A percentile compares a stretch with the other conserved stretches of the same genome.
phyloP scores from a whole-genome alignment of 2,113 vertebrate genomes.

The Lophochroa leadbeateri region DNA sequence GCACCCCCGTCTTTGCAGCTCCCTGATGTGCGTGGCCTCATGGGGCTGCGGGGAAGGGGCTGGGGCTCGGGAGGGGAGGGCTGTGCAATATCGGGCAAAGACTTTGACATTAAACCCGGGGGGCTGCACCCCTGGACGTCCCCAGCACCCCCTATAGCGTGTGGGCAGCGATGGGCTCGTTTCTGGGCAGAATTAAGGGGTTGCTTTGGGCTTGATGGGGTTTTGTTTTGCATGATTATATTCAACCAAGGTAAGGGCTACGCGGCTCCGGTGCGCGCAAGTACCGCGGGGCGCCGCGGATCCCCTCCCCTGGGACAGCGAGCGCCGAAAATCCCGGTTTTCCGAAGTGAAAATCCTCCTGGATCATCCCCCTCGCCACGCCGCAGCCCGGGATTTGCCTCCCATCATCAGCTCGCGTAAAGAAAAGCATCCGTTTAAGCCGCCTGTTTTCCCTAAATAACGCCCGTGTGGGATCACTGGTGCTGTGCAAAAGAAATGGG shows the following conservation, averaged over 20 bases:
- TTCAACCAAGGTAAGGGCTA: not conserved
- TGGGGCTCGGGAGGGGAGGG: too few relatives aligned
- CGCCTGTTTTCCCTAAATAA: not conserved
- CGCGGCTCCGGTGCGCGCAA: not conserved
- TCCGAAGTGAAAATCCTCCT: not conserved
- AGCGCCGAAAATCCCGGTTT: not conserved
- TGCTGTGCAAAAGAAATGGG: not conserved
- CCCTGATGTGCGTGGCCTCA: rapidly evolving
- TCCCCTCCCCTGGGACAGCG: not conserved
- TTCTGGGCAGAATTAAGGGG: rapidly evolving
- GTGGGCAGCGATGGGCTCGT: not conserved
- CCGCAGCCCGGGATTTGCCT: not conserved
- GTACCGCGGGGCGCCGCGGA: not conserved
- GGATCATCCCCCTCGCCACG: not conserved
- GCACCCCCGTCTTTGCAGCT: not conserved
- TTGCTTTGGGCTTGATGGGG: not conserved
- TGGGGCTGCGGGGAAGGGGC: not conserved
- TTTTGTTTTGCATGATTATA: rapidly evolving
- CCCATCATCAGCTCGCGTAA: not conserved
- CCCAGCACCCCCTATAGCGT: not conserved
- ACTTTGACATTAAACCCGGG: not conserved
- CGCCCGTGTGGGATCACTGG: not conserved
- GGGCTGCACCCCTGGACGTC: not conserved
- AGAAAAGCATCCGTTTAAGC: not conserved
- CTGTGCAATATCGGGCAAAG: not conserved